Conservation (phyloP, 2,888 invertebrate species). For the Drosophila barbarae region DNA sequence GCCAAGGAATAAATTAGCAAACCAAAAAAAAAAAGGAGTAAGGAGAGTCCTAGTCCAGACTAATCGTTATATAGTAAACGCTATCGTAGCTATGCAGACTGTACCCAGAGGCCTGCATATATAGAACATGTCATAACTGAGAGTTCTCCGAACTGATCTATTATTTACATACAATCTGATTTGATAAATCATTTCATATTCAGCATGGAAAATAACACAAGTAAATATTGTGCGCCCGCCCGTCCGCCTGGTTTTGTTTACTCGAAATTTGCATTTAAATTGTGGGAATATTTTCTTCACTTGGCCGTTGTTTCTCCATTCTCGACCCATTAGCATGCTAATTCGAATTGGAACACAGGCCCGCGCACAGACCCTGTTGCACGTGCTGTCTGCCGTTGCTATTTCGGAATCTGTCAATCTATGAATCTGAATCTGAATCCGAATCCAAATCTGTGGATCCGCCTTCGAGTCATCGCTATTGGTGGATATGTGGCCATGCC, state of each 20-base stretch:
- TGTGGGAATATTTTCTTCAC: slow-evolving; percentile 49
- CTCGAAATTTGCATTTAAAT: slow-evolving; percentile 54
- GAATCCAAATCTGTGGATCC: slow-evolving; percentile 5
- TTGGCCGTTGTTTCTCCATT: slow-evolving; percentile 24
- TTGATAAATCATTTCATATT: slow-evolving; percentile 35
- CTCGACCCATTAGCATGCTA: slow-evolving; percentile 24
- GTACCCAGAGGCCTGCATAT: slow-evolving; percentile 6
- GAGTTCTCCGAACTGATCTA: slow-evolving; percentile 1
- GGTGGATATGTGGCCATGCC: slow-evolving; percentile 7
- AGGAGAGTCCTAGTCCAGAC: neutral
- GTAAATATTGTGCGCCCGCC: slow-evolving; percentile 28
- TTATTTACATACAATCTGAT: slow-evolving; percentile 37
- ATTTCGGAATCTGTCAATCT: slow-evolving; percentile 3
- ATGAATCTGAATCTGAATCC: neutral
- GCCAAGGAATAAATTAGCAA: neutral
- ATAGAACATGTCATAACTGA: neutral
- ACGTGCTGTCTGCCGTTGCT: slow-evolving; percentile 16
- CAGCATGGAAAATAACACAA: slow-evolving; percentile 28
- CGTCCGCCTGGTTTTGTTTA: slow-evolving; percentile 31
- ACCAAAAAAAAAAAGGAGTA: neutral
- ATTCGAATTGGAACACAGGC: slow-evolving; percentile 33
- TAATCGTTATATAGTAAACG: neutral
- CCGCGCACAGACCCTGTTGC: slow-evolving; percentile 1
- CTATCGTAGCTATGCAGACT: slow-evolving; percentile 17
- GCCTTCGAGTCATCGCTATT: slow-evolving; percentile 5